Evolutionary conservation across 2,113 vertebrate species (phyloP).

Genomic region (Myotis yumanensis): DNA sequence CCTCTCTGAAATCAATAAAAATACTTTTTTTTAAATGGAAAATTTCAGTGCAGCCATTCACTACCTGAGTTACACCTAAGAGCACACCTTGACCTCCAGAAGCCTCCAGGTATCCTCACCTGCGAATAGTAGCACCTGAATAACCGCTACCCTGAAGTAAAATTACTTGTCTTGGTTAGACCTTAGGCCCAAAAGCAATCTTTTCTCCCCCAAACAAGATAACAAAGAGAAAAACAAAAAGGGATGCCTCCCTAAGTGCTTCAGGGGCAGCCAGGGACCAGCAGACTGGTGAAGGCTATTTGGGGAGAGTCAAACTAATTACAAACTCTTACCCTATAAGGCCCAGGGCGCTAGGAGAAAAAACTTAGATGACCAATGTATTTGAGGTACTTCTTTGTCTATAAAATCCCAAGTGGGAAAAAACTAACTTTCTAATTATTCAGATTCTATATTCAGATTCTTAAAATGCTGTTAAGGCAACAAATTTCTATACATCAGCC

Average conservation of each 20-base stretch:
- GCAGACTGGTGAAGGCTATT: neutral
- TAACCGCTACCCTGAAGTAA: neutral
- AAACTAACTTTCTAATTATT: neutral
- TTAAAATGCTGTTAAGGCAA: neutral
- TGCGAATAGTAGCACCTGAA: neutral
- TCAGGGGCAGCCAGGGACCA: neutral
- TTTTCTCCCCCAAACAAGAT: neutral
- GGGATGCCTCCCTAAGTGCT: neutral
- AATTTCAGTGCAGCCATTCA: no score
- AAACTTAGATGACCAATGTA: neutral
- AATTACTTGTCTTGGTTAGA: neutral
- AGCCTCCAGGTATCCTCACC: neutral
- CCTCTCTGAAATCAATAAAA: no score
- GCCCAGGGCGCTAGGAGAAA: neutral
- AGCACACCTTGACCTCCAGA: neutral
- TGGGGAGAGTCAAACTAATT: neutral
- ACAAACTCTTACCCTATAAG: neutral
- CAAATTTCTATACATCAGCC: neutral
- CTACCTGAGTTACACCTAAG: neutral
- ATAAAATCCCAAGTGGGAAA: neutral
- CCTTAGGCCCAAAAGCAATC: neutral
- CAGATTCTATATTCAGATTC: neutral
- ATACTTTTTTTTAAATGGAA: no score
- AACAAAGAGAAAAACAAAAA: neutral
- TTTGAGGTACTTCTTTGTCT: neutral